These are phyloP conservation scores for Fragum sueziense DNA, from an alignment of 2,888 invertebrate species.

Conservation along the genomic window DNA sequence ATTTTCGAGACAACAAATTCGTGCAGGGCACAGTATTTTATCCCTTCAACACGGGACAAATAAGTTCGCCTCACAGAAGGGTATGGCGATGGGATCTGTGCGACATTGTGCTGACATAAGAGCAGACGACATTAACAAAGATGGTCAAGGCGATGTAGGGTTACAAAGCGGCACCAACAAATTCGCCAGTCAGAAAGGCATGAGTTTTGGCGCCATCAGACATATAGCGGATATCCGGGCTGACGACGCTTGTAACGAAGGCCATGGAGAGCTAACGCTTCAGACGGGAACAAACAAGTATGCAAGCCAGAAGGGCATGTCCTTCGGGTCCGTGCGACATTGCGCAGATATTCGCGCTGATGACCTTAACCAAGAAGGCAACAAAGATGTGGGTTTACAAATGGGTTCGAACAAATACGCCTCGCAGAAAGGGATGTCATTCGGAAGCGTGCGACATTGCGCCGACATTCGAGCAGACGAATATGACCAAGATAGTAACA, in stretches of 20 bases:
- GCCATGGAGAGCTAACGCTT: constrained; percentile 74
- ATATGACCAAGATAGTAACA: constrained; percentile 58
- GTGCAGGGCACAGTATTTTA: constrained; percentile 73
- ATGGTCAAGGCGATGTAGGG: constrained; percentile 63
- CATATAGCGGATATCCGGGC: constrained; percentile 80
- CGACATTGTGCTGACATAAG: constrained; percentile 80
- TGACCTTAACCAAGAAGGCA: constrained; percentile 67
- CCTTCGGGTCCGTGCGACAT: constrained; percentile 79
- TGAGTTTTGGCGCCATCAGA: constrained; percentile 70
- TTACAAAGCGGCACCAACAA: constrained; percentile 80
- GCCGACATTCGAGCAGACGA: constrained; percentile 80
- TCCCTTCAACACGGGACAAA: constrained; percentile 80
- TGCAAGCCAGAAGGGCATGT: constrained; percentile 80
- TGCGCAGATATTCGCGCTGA: constrained; percentile 80
- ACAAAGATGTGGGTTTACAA: constrained; percentile 75
- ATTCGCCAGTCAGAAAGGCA: constrained; percentile 74
- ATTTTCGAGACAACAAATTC: constrained; percentile 76
- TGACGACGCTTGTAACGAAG: constrained; percentile 74
- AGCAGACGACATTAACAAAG: constrained; percentile 72
- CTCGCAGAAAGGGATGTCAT: constrained; percentile 78
- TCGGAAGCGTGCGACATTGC: constrained; percentile 79
- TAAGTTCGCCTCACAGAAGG: constrained; percentile 80
- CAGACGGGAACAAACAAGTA: constrained; percentile 80
- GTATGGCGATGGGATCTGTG: constrained; percentile 76
- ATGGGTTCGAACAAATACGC: constrained; percentile 79